A percentile compares a stretch with the other conserved stretches of the same genome.
These are phyloP conservation scores for Phrynosoma platyrhinos DNA, from an alignment of 2,113 vertebrate species.

Conservation along the genomic window DNA sequence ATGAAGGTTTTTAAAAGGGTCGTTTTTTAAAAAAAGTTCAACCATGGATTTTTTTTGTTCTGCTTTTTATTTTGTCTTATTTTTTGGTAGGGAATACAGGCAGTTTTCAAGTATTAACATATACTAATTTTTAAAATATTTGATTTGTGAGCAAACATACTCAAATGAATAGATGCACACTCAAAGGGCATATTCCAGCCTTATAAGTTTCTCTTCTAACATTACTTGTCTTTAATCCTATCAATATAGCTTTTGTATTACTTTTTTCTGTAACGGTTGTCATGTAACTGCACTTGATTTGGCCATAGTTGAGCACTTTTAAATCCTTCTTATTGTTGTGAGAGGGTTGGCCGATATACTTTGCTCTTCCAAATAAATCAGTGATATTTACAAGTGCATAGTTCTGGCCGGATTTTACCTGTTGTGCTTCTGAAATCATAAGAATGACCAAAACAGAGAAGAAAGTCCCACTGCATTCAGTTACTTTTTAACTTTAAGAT, in stretches of 20 bases:
- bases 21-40: not conserved
- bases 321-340: not conserved
- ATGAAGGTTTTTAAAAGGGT: not conserved
- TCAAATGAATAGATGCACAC: not conserved
- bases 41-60: no score
- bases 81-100: not conserved
- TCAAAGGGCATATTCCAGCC: not conserved
- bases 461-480: not conserved
- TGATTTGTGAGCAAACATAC: not conserved
- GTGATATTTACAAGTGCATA: not conserved
- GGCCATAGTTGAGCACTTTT: not conserved
- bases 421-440: not conserved
- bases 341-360: not conserved
- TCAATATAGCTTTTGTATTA: slow-evolving; percentile 12
- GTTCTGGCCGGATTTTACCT: not conserved
- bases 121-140: not conserved
- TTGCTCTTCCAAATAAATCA: not conserved
- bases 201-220: not conserved
- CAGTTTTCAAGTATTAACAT: not conserved
- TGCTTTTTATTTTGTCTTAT: no score
- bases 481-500: not conserved
- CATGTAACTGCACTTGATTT: not conserved
- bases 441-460: not conserved
- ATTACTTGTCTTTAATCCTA: slow-evolving; percentile 5
- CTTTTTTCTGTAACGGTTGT: not conserved